Conservation (phyloP, 2,797 vertebrate species). For the Oceanodroma leucorhoa region DNA sequence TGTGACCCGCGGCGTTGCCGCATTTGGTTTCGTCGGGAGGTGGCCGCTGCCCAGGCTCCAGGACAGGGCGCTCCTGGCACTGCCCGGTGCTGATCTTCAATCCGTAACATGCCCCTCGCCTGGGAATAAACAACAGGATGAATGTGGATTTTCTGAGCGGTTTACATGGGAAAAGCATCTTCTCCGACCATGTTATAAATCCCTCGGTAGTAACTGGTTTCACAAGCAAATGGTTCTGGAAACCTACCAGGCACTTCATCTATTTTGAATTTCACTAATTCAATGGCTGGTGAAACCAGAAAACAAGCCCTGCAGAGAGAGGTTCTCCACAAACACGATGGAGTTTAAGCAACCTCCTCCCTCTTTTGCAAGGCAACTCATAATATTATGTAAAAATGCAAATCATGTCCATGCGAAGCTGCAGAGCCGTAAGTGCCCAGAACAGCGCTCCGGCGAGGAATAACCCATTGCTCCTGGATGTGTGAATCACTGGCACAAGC, state of each 20-base stretch:
- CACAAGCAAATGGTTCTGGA: neutral
- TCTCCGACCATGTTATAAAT: neutral
- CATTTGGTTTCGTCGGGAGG: accelerated
- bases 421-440: neutral
- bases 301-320: neutral
- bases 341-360: neutral
- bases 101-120: accelerated
- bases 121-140: neutral
- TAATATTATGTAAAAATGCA: neutral
- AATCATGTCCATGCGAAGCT: neutral
- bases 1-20: neutral
- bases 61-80: neutral
- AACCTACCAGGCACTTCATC: neutral
- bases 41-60: neutral
- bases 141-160: accelerated
- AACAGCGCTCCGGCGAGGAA: neutral
- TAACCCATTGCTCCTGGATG: neutral
- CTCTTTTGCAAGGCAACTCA: neutral
- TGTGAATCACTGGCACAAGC: neutral
- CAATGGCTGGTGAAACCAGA: neutral
- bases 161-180: neutral
- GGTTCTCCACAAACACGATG: neutral
- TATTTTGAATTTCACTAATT: neutral
- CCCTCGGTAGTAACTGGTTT: neutral
- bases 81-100: neutral